Base-by-base conservation (phyloP, 1,140 invertebrate genomes). In the Neotoxoptera formosana region DNA sequence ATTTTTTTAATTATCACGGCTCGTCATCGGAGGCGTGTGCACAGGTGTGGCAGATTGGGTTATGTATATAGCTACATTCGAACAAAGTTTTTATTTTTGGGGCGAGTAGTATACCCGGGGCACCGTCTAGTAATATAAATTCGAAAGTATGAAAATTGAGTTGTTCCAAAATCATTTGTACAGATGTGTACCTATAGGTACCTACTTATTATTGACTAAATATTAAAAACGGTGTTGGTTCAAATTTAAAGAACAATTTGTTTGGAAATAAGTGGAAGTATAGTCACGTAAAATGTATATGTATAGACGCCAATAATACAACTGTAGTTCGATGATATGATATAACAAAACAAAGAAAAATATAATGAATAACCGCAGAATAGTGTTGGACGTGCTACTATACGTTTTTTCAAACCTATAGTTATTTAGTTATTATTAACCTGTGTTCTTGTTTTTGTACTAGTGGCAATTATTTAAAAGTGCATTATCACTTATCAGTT, bases 401-500 rank as follows among this genome's bases (percentile, higher is more conserved):
- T 4, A 30, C 14, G 41, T 76, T n/a, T 67, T 67, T 76, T 76
- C 14, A 76, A 76, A 76, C 30, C 60, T 60, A 60, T 48, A 48
- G 4, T 41, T 20, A 51, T 67, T 67, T 48, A 48, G 4, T 41
- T 20, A 51, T 67, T 67, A 76, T 76, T 76, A 76, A 76, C 60
- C 1, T n/a, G 60, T n/a, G 14, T 76, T 76, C 60, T 67, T 7
- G 60, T 76, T 76, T 76, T 76, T 30, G n/a, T 76, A 76, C 6
- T 14, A 67, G 14, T 76, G 60, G 30, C 60, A 76, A 76, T 76
- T n/a, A 76, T 76, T 76, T 76, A 76, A n/a, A 76, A 76, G n/a
- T 76, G 60, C 60, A 76, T 76, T 76, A 76, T 76, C 30, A 76
- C 60, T 76, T 76, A 76, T 76, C 60, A 76, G 60, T 76, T 76